Conservation (phyloP, 2,797 vertebrate species). For the Molossus molossus region DNA sequence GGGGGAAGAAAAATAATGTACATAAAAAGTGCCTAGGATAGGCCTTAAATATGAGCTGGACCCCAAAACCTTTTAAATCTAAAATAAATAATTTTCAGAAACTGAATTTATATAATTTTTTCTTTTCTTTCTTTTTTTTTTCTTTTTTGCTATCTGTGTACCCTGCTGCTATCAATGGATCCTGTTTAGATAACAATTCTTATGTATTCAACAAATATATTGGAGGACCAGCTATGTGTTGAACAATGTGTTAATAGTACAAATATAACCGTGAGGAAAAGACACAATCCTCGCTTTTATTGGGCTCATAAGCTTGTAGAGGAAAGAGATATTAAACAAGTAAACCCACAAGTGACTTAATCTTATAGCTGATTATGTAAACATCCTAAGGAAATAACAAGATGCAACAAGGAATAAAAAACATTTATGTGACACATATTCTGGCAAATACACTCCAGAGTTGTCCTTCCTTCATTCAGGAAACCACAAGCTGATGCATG, state of each 20-base stretch:
- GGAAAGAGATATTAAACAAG: not conserved
- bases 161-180: not conserved
- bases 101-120: not conserved
- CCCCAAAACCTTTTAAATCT: not conserved
- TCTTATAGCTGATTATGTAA: not conserved
- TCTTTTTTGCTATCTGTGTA: not conserved
- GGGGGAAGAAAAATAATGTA: not conserved
- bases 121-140: not conserved
- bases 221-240: not conserved
- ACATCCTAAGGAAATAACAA: not conserved
- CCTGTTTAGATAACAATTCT: not conserved
- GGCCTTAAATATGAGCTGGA: not conserved
- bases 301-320: not conserved
- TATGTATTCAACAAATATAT: not conserved
- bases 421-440: not conserved
- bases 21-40: not conserved
- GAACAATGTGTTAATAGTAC: not conserved
- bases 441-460: not conserved
- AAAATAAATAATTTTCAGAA: constrained; percentile 27
- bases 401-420: not conserved
- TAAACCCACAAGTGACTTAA: not conserved
- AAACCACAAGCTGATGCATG: not conserved
- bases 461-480: not conserved
- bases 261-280: not conserved
- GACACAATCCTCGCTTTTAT: not conserved